These are phyloP conservation scores for Rhingia campestris DNA, from an alignment of 2,888 invertebrate genomes.

Conservation along the genomic window DNA sequence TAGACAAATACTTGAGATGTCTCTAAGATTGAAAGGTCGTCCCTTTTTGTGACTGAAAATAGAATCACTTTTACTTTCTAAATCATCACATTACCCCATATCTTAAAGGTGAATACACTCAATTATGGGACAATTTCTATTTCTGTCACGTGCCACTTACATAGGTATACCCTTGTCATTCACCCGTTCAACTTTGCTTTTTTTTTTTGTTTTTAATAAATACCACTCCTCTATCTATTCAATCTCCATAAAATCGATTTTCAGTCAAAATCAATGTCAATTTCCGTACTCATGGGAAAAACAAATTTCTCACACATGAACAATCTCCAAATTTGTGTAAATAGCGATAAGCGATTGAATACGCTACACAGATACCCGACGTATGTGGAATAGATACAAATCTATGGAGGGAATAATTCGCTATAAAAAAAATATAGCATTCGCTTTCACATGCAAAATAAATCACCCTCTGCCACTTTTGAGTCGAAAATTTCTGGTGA, in stretches of 20 bases:
- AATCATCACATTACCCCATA: too few species aligned
- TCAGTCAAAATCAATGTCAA: constrained; percentile 72
- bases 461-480: constrained; percentile 12
- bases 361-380: background rate
- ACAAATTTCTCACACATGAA: constrained; percentile 71
- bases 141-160: constrained; percentile 31
- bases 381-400: constrained; percentile 32
- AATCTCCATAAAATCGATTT: constrained; percentile 69
- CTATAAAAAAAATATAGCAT: constrained; percentile 31
- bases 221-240: constrained; percentile 56
- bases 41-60: too few species aligned
- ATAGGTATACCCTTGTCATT: constrained; percentile 26
- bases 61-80: too few species aligned
- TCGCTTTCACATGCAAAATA: constrained; percentile 47
- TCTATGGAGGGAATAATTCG: constrained; percentile 23
- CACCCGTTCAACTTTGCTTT: background rate
- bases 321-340: constrained; percentile 69
- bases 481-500: background rate
- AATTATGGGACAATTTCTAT: background rate
- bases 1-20: too few species aligned
- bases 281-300: constrained; percentile 58
- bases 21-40: too few species aligned
- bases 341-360: constrained; percentile 71
- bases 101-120: background rate
- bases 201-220: constrained; percentile 48